Percentiles rank a stretch among this genome's conserved stretches.
Conservation (phyloP, 2,113 vertebrate species). For the Cyphomyrus plagiostoma region DNA sequence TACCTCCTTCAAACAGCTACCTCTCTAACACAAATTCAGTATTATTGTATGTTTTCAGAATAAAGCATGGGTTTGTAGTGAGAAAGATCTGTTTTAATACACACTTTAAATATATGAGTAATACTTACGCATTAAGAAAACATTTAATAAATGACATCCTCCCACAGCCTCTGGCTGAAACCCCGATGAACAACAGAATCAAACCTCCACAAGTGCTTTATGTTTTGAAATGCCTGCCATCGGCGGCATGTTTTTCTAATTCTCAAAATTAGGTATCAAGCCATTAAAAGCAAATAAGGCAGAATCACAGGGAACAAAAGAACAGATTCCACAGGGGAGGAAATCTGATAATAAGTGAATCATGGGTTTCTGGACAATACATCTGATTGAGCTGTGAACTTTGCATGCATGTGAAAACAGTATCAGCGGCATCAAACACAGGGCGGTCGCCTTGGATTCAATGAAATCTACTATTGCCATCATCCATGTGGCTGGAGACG, state of each 20-base stretch:
- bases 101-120: not conserved
- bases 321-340: not conserved
- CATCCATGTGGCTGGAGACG: not conserved
- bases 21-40: not conserved
- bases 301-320: not conserved
- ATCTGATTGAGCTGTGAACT: not conserved
- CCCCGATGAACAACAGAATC: not conserved
- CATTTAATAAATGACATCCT: not conserved
- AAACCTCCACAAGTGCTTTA: not conserved
- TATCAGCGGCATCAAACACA: not conserved
- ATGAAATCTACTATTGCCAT: not conserved
- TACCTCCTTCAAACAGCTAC: not conserved
- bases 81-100: not conserved
- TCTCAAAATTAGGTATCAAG: not conserved
- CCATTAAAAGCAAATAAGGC: not conserved
- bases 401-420: not conserved
- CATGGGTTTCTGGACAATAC: not conserved
- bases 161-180: not conserved
- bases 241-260: not conserved
- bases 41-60: not conserved
- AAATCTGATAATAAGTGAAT: not conserved
- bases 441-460: not conserved
- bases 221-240: not conserved
- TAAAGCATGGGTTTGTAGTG: not conserved
- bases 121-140: not conserved